phyloP scores from a whole-genome alignment of 2,797 vertebrate genomes.

The Chloroceryle amazona region DNA sequence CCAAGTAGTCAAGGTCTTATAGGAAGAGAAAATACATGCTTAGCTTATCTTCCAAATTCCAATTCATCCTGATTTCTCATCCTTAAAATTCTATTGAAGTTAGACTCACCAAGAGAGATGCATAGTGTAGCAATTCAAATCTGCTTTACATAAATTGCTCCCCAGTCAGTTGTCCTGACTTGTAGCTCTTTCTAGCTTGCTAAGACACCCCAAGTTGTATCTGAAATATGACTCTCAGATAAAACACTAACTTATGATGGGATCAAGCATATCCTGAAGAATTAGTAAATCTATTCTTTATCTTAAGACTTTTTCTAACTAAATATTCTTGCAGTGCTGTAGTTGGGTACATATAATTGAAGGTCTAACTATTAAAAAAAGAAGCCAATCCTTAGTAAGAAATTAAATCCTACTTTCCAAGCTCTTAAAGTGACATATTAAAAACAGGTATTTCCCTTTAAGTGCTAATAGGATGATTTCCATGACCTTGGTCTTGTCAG shows the following conservation, averaged over 20 bases:
- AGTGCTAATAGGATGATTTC: slow-evolving; percentile 1
- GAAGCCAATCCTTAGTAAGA: not conserved
- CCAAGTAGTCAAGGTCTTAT: not conserved
- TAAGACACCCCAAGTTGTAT: not conserved
- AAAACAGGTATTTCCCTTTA: not conserved
- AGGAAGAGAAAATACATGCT: not conserved
- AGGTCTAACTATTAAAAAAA: not conserved
- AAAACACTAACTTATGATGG: not conserved
- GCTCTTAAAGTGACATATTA: not conserved
- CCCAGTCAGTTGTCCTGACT: not conserved
- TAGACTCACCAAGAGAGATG: not conserved
- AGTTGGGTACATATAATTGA: not conserved
- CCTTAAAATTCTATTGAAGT: not conserved
- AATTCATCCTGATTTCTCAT: not conserved
- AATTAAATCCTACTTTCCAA: not conserved
- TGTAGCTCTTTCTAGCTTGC: not conserved
- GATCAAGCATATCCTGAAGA: not conserved
- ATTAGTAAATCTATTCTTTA: not conserved
- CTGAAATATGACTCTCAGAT: not conserved
- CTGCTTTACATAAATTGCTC: not conserved
- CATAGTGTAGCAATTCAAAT: not conserved
- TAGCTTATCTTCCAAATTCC: not conserved
- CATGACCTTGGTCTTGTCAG: slow-evolving; percentile 39
- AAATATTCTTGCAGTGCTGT: not conserved
- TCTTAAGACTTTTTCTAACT: not conserved